phyloP scores from a whole-genome alignment of 1,140 invertebrate species.

The Aricia agestis region DNA sequence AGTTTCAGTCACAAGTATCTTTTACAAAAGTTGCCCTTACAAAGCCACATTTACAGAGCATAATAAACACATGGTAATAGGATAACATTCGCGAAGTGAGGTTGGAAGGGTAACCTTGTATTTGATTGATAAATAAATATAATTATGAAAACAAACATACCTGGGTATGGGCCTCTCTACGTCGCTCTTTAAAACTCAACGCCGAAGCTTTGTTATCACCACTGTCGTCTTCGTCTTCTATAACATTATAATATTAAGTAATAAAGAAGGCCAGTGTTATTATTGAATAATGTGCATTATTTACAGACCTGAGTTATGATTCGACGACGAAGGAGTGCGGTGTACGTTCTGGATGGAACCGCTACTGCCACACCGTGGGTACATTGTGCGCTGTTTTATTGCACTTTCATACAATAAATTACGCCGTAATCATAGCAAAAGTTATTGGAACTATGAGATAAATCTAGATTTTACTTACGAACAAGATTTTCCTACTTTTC shows the following conservation, averaged over 20 bases:
- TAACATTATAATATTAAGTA: constrained; percentile 32
- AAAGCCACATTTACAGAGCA: too few species aligned
- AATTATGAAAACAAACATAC: constrained; percentile 30
- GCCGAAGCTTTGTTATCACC: constrained; percentile 83
- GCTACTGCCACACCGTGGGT: constrained; percentile 88
- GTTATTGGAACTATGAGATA: background rate
- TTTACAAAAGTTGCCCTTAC: too few species aligned
- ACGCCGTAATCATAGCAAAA: constrained; percentile 13
- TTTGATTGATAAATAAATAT: background rate
- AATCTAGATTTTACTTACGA: background rate
- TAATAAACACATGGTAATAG: background rate
- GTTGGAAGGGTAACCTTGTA: background rate
- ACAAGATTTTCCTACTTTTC: background rate
- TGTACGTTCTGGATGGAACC: constrained; percentile 83
- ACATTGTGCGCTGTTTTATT: constrained; percentile 63
- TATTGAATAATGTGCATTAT: background rate
- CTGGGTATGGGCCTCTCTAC: constrained; percentile 96
- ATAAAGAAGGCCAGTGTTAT: background rate
- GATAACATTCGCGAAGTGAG: background rate
- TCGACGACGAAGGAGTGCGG: constrained; percentile 86
- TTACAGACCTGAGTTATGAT: constrained; percentile 87
- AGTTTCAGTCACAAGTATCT: too few species aligned
- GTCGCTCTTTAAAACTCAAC: constrained; percentile 93
- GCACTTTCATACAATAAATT: constrained; percentile 5
- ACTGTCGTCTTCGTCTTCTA: constrained; percentile 94